Evolutionary conservation across 2,888 invertebrate genomes (phyloP).

Genomic region (Cataglyphis altisquamis): DNA sequence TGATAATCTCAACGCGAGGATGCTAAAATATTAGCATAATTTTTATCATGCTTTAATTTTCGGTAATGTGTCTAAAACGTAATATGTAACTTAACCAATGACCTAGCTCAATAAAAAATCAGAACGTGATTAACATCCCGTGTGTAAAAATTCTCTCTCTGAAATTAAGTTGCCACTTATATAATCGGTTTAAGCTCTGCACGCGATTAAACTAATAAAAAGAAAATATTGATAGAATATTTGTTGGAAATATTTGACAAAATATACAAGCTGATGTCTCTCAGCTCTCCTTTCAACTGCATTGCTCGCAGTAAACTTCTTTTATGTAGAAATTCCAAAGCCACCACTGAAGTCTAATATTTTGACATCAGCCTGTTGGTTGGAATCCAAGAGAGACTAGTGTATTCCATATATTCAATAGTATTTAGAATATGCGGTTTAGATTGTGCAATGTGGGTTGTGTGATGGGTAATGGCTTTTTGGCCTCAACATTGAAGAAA

Average conservation of each 20-base stretch:
- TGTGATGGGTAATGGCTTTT: constrained; percentile 4
- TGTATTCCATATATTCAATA: constrained; percentile 28
- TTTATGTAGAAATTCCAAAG: constrained; percentile 29
- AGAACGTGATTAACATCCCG: background rate
- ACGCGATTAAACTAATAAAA: background rate
- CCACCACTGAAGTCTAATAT: background rate
- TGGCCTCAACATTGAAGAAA: constrained; percentile 25
- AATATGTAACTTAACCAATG: background rate
- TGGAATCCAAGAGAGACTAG: constrained; percentile 20
- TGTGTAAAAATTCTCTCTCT: background rate
- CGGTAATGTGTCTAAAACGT: background rate
- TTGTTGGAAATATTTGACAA: background rate
- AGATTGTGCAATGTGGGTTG: constrained; percentile 2
- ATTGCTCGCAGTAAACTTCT: background rate
- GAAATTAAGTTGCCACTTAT: background rate
- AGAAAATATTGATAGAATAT: background rate
- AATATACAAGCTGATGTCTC: background rate
- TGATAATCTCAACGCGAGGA: background rate
- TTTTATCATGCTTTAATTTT: constrained; percentile 6
- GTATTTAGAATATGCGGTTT: constrained; percentile 35
- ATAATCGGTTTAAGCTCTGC: background rate
- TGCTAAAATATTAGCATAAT: constrained; percentile 18
- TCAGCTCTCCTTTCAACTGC: background rate
- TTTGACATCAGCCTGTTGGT: background rate
- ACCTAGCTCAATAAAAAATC: constrained; percentile 15